Conservation (phyloP, 2,113 vertebrate genomes). For the Lophotis ruficrista region DNA sequence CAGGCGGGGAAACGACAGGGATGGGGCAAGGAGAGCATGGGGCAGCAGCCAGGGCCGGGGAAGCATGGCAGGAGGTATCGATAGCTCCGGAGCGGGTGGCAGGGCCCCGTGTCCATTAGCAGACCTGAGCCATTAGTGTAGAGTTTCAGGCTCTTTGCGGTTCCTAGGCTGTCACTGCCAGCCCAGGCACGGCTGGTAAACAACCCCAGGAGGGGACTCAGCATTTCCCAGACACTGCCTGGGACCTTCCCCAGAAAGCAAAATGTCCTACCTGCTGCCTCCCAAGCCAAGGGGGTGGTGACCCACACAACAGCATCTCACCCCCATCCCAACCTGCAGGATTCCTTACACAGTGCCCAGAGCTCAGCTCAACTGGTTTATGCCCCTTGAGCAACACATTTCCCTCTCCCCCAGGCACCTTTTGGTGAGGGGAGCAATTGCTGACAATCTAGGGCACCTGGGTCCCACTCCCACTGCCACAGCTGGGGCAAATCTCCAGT, state of each 20-base stretch:
- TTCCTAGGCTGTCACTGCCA: background rate
- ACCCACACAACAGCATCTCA: background rate
- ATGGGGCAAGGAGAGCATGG: rapidly evolving
- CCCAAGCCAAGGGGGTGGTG: rapidly evolving
- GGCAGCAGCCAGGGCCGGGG: background rate
- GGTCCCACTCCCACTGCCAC: background rate
- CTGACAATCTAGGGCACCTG: background rate
- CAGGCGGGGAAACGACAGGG: background rate
- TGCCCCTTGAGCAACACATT: background rate
- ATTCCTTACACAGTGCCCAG: rapidly evolving
- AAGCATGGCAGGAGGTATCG: background rate
- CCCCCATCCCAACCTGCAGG: background rate
- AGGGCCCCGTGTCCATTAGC: constrained; percentile 21
- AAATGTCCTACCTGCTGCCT: background rate
- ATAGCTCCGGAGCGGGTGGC: background rate
- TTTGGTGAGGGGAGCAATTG: background rate
- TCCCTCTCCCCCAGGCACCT: background rate
- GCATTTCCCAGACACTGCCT: background rate
- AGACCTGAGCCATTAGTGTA: constrained; percentile 45
- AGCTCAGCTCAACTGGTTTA: background rate
- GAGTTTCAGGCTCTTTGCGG: constrained; percentile 11
- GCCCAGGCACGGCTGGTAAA: background rate
- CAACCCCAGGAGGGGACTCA: background rate
- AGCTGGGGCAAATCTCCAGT: background rate
- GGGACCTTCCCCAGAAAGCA: background rate